Conservation (phyloP, 2,888 invertebrate species). For the Acleris holmiana region DNA sequence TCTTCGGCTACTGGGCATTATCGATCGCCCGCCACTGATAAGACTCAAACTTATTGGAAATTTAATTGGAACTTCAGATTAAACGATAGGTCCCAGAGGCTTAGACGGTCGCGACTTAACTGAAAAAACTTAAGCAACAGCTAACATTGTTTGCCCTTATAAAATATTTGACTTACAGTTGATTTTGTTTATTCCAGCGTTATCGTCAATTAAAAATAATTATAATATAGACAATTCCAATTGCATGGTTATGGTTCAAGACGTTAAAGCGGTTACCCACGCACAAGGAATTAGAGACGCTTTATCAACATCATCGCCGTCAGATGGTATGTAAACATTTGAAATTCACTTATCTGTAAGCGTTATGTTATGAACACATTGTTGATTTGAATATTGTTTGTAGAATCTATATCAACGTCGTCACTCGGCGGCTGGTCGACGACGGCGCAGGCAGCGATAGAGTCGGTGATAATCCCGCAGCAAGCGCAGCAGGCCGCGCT, state of each 20-base stretch:
- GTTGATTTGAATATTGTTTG: conserved; percentile 43
- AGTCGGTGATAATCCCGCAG: conserved; percentile 85
- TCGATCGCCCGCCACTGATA: conserved; percentile 64
- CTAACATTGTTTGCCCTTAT: conserved; percentile 4
- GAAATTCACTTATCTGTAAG: conserved; percentile 16
- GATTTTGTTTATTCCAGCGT: conserved; percentile 86
- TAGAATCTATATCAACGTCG: conserved; percentile 87
- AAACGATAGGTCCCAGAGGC: conserved; percentile 56
- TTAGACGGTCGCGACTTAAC: conserved; percentile 41
- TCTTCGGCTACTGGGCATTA: conserved; percentile 67
- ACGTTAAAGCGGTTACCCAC: conserved; percentile 93
- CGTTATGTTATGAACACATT: not conserved
- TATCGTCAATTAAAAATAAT: conserved; percentile 94
- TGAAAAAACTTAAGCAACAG: conserved; percentile 25
- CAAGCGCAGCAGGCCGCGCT: conserved; percentile 90
- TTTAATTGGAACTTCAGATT: conserved; percentile 67
- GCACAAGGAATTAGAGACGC: conserved; percentile 93
- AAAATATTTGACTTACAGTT: conserved; percentile 18
- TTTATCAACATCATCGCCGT: conserved; percentile 78
- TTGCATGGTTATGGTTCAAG: conserved; percentile 93
- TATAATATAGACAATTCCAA: conserved; percentile 91
- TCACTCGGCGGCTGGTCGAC: conserved; percentile 79
- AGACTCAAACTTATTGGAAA: conserved; percentile 65
- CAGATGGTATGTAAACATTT: conserved; percentile 65
- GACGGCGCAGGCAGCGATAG: conserved; percentile 82